A percentile compares a stretch with the other conserved stretches of the same genome.
Evolutionary conservation across 1,140 invertebrate species (phyloP).

Genomic region (Euura lappo): DNA sequence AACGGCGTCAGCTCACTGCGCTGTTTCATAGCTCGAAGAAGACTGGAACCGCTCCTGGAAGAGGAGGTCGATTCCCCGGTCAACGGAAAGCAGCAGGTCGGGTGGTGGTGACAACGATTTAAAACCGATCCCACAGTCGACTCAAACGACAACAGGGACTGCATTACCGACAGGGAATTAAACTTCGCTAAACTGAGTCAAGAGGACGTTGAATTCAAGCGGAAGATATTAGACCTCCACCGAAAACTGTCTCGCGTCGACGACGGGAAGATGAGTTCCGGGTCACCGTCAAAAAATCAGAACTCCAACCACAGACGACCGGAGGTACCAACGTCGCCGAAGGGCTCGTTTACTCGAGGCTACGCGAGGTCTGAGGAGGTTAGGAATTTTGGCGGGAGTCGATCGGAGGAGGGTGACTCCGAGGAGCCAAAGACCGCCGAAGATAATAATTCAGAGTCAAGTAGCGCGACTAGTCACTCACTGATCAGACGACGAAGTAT

Average conservation of each 20-base stretch:
- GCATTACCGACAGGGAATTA: constrained; percentile 36
- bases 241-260: constrained; percentile 54
- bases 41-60: constrained; percentile 56
- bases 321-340: background rate
- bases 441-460: constrained; percentile 33
- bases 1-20: constrained; percentile 42
- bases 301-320: background rate
- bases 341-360: background rate
- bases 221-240: constrained; percentile 54
- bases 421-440: background rate
- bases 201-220: constrained; percentile 53
- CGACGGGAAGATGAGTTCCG: constrained; percentile 24
- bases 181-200: constrained; percentile 49
- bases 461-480: constrained; percentile 40
- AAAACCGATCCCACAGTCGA: constrained; percentile 33
- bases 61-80: constrained; percentile 53
- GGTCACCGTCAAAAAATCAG: background rate
- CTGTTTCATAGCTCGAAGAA: constrained; percentile 48
- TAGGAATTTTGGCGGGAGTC: too few relatives aligned
- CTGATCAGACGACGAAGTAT: constrained; percentile 46
- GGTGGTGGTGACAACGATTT: constrained; percentile 60
- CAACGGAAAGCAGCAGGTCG: constrained; percentile 50
- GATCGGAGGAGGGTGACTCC: background rate
- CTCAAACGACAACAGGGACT: constrained; percentile 19
- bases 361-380: background rate